phyloP scores from a whole-genome alignment of 1,140 invertebrate genomes.

The Drosophila parvula region DNA sequence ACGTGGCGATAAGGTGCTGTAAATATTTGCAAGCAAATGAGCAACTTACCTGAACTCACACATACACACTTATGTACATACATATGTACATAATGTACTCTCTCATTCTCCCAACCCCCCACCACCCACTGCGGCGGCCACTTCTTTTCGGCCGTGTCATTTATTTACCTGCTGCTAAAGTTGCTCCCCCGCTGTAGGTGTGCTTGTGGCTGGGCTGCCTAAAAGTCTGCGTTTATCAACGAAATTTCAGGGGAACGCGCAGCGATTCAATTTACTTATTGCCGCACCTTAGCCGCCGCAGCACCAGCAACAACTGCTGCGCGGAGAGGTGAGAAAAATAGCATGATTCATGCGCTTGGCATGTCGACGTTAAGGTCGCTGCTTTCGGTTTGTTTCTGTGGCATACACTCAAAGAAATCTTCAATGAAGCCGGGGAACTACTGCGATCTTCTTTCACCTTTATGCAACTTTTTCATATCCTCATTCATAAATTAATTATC shows the following conservation, averaged over 20 bases:
- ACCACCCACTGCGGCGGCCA: background rate
- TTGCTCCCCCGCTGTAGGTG: slow-evolving; percentile 4
- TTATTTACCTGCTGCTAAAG: slow-evolving; percentile 9
- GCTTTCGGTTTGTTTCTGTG: slow-evolving; percentile 14
- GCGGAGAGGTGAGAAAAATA: slow-evolving; percentile 36
- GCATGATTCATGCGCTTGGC: slow-evolving; percentile 71
- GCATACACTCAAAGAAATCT: slow-evolving; percentile 11
- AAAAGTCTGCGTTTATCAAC: slow-evolving; percentile 66
- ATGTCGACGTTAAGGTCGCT: slow-evolving; percentile 38
- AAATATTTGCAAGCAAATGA: slow-evolving; percentile 68
- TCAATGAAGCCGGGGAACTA: background rate
- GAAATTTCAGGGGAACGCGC: slow-evolving; percentile 32
- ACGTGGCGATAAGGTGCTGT: slow-evolving; percentile 60
- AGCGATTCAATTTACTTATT: slow-evolving; percentile 56
- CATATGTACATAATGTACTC: slow-evolving; percentile 2
- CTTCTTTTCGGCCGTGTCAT: slow-evolving; percentile 6
- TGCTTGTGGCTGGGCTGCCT: slow-evolving; percentile 20
- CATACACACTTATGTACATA: background rate
- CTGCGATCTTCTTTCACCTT: no score
- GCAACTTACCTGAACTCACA: slow-evolving; percentile 11
- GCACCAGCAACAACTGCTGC: slow-evolving; percentile 6
- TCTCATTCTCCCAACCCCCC: background rate
- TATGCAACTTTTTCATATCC: no score
- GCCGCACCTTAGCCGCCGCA: slow-evolving; percentile 50
- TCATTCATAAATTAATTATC: no score